phyloP scores from a whole-genome alignment of 2,888 invertebrate species.

The Drosophila seclusa region DNA sequence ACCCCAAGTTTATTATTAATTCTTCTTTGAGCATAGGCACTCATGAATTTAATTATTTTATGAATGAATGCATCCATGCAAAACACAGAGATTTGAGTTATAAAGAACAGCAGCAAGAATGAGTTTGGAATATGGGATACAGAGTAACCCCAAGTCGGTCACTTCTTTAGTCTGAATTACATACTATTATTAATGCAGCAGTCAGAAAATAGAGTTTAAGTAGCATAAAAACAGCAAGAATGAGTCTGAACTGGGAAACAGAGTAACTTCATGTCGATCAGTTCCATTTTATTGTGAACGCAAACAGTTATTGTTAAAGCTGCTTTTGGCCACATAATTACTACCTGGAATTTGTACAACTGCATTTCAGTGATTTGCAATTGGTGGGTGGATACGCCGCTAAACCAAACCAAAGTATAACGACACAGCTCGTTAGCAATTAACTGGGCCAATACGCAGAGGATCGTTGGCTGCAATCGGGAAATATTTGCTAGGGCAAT shows the following conservation, averaged over 20 bases:
- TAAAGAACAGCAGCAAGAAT: not conserved
- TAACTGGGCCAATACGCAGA: slow-evolving; percentile 43
- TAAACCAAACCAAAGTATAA: not conserved
- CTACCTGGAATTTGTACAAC: not conserved
- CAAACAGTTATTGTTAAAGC: not conserved
- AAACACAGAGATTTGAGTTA: not conserved
- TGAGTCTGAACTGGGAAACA: not conserved
- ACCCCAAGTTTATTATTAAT: not conserved
- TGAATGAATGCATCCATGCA: not conserved
- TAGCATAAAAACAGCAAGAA: not conserved
- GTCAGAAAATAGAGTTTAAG: not conserved
- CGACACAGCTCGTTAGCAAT: slow-evolving; percentile 28
- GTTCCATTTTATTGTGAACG: not conserved
- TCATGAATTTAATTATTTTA: not conserved
- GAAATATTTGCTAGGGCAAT: slow-evolving; percentile 11
- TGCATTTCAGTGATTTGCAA: slow-evolving; percentile 25
- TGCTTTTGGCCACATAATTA: slow-evolving; percentile 4
- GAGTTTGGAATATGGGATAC: not conserved
- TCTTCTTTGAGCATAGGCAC: not conserved
- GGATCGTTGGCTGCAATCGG: not conserved
- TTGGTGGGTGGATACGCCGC: not conserved
- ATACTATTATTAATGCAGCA: not conserved
- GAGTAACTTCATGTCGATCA: not conserved
- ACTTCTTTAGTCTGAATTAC: not conserved
- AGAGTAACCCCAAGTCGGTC: not conserved